Base-by-base conservation (phyloP, 2,888 invertebrate genomes). In the Caenorhabditis sp. region DNA sequence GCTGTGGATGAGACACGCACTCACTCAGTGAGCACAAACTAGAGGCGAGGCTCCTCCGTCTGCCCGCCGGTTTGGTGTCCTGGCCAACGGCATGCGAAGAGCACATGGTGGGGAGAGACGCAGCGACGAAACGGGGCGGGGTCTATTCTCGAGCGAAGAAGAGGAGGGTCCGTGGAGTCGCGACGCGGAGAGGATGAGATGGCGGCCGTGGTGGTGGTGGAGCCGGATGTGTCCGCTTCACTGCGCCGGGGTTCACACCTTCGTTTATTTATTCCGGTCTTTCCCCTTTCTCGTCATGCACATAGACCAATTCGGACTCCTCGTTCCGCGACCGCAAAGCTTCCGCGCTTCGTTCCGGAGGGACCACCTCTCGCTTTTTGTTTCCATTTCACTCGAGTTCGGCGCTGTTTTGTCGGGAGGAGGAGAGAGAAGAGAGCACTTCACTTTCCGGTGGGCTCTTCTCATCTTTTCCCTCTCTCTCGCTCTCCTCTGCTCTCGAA, bases 211-310 rank as follows among this genome's bases (percentile, higher is more conserved):
- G 32, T 32, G 46, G 22, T 58, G 59, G 37, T 11, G 50, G 37
- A 30, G 48, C 55, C 55, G 66, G 56, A 68, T 68, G 66, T 68
- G 58, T 68, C 66, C 66, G 66, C 56, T 68, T 68, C 56, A 56
- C 48, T 58, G 66, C 56, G 24, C 37, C 41, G 27, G 26, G n/a
- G 26, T 41, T 41, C 48, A 39, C 66, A 56, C 48, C 66, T 55
- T 32, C 50, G 45, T 30, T 43, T 58, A 30, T 45, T 58, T 45
- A 45, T 45, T 45, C 58, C 37, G 30, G 30, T 32, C 37, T 22
- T 20, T 30, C 22, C 17, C n/a, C 15, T 26, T 48, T 48, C 26
- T 50, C 45, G 45, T 5, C 41, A 27, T 48, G n/a, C 24, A 27
- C 45, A 24, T n/a, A 24, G 45, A 15, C 24, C 20, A 4, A 46